These are phyloP conservation scores for Drosophila rubida DNA, from an alignment of 2,888 invertebrate genomes.

Conservation along the genomic window DNA sequence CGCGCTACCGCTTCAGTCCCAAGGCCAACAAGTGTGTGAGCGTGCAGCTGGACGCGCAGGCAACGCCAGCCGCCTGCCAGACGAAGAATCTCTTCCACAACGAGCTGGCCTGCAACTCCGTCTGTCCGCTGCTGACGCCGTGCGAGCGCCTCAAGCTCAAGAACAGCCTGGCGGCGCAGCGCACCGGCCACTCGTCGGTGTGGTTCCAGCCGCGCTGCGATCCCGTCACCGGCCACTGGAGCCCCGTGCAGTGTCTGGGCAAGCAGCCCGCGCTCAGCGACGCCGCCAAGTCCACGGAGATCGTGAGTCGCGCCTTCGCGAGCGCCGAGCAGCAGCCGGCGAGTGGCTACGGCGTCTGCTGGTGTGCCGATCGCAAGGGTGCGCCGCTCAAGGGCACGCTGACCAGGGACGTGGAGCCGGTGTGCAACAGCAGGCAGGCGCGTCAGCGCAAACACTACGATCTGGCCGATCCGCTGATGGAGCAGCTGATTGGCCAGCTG, in stretches of 20 bases:
- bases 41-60: conserved; percentile 86
- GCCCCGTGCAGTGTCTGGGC: conserved; percentile 92
- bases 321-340: conserved; percentile 27
- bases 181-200: conserved; percentile 86
- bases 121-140: conserved; percentile 93
- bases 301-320: conserved; percentile 68
- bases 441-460: conserved; percentile 86
- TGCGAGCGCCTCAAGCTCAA: conserved; percentile 93
- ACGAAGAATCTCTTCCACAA: conserved; percentile 94
- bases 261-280: conserved; percentile 83
- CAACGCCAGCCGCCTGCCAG: conserved; percentile 89
- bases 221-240: conserved; percentile 90
- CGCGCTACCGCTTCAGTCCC: conserved; percentile 91
- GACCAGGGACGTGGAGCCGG: conserved; percentile 90
- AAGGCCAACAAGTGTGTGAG: conserved; percentile 91
- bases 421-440: conserved; percentile 92
- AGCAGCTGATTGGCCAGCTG: conserved; percentile 90
- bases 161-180: conserved; percentile 90
- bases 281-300: conserved; percentile 48
- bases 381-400: conserved; percentile 92
- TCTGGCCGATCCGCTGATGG: conserved; percentile 86
- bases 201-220: conserved; percentile 92
- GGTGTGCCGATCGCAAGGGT: conserved; percentile 94
- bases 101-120: conserved; percentile 91
- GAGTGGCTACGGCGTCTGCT: conserved; percentile 89